phyloP scores from a whole-genome alignment of 1,140 invertebrate species.

The Cyclina sinensis region DNA sequence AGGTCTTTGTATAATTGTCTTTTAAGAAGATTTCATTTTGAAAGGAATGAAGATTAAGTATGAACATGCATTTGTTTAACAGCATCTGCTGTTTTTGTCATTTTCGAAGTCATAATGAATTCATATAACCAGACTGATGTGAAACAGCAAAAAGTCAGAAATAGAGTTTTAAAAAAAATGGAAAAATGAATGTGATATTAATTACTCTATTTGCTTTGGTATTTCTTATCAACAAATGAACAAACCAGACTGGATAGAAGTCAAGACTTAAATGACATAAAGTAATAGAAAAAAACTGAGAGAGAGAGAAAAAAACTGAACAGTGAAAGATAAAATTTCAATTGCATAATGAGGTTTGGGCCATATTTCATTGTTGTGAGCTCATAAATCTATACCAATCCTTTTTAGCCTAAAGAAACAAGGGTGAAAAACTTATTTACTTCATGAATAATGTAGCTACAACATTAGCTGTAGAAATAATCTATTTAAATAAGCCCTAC shows the following conservation, averaged over 20 bases:
- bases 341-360: neutral
- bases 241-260: neutral
- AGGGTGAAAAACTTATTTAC: neutral
- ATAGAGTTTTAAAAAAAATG: no score
- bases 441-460: conserved; percentile 26
- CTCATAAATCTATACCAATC: neutral
- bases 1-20: no score
- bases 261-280: neutral
- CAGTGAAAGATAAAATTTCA: neutral
- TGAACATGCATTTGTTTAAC: no score
- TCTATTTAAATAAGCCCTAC: no score
- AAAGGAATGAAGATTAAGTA: no score
- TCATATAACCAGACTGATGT: no score
- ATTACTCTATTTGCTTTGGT: no score
- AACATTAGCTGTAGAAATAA: neutral
- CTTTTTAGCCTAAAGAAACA: neutral
- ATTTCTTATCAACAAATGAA: neutral
- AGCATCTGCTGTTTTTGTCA: no score
- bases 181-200: no score
- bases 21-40: no score
- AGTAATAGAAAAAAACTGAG: neutral
- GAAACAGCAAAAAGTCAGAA: no score
- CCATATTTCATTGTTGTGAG: neutral
- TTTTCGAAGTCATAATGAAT: no score
- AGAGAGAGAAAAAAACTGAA: neutral